These are phyloP conservation scores for Centrocercus urophasianus DNA, from an alignment of 2,113 vertebrate species.

Conservation along the genomic window DNA sequence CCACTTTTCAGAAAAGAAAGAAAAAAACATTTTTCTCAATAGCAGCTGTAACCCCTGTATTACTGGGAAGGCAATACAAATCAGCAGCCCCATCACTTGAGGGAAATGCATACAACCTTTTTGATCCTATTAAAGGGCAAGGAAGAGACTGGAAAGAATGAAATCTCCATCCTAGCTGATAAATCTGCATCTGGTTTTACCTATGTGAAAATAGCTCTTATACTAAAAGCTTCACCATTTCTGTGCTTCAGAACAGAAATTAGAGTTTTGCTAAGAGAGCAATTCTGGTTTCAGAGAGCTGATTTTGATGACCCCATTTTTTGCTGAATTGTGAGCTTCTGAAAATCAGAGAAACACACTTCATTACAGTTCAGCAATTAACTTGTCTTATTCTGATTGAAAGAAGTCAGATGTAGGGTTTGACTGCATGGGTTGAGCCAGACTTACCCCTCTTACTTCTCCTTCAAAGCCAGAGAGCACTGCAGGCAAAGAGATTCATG, in stretches of 20 bases:
- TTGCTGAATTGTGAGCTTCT: neutral
- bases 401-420: neutral
- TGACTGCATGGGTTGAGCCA: neutral
- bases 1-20: constrained; percentile 8
- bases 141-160: neutral
- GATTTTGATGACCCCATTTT: neutral
- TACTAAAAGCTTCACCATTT: neutral
- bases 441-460: neutral
- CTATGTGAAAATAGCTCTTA: too few relatives aligned
- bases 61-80: neutral
- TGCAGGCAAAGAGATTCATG: neutral
- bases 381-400: neutral
- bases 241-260: neutral
- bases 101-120: neutral
- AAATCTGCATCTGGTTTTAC: too few relatives aligned
- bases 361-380: neutral
- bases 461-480: neutral
- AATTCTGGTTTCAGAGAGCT: neutral
- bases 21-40: neutral
- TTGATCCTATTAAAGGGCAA: neutral
- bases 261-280: neutral
- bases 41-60: neutral
- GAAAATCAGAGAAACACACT: neutral
- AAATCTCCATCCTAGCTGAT: neutral
- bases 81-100: neutral